A percentile compares a stretch with the other conserved stretches of the same genome.
These are phyloP conservation scores for Ectemnius lituratus DNA, from an alignment of 2,888 invertebrate species.

Conservation along the genomic window DNA sequence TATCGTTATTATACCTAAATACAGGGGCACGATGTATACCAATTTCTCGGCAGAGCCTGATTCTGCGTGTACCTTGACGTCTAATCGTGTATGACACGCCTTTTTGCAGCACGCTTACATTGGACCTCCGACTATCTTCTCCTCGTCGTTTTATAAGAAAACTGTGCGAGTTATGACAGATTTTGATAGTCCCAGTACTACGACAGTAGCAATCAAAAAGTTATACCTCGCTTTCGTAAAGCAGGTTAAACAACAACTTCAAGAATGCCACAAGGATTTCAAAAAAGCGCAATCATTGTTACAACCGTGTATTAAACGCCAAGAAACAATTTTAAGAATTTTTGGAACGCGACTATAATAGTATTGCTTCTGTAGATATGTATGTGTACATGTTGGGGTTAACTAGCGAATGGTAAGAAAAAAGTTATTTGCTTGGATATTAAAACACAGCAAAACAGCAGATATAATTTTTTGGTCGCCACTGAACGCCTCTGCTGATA, in stretches of 20 bases:
- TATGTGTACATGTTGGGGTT: no score
- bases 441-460: slow-evolving; percentile 1
- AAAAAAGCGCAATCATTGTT: no score
- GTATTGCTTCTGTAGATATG: no score
- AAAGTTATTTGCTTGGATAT: no score
- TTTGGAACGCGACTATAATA: no score
- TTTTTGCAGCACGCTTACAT: slow-evolving; percentile 55
- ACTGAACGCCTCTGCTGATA: slow-evolving; percentile 26
- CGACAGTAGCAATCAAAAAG: slow-evolving; percentile 24
- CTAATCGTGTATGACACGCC: slow-evolving; percentile 41
- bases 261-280: no score
- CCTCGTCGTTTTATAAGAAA: slow-evolving; percentile 30
- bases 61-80: slow-evolving; percentile 41
- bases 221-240: neutral
- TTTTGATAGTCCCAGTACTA: slow-evolving; percentile 20
- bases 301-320: no score
- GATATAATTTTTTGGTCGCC: slow-evolving; percentile 32
- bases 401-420: no score
- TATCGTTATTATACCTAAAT: slow-evolving; percentile 75
- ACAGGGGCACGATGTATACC: slow-evolving; percentile 72
- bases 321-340: no score
- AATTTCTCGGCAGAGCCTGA: slow-evolving; percentile 51
- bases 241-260: no score
- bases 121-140: slow-evolving; percentile 12
- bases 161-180: slow-evolving; percentile 25